Percentiles rank a stretch among this genome's conserved stretches.
Evolutionary conservation across 1,140 invertebrate genomes (phyloP).

Genomic region (Ooceraea biroi): DNA sequence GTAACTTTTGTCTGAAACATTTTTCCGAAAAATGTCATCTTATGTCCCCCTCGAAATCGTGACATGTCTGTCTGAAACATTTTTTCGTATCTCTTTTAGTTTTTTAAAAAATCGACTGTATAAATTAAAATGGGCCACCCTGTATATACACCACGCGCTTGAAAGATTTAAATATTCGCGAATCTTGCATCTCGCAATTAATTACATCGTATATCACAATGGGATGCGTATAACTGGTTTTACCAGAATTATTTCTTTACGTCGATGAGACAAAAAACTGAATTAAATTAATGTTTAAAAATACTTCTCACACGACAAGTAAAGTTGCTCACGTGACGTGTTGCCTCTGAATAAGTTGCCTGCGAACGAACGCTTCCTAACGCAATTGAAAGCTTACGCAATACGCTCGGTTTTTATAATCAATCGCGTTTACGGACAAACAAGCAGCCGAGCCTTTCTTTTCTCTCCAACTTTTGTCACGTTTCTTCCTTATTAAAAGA

Average conservation of each 20-base stretch:
- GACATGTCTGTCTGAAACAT: too few relatives aligned
- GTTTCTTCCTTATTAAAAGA: neutral
- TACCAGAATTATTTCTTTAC: too few relatives aligned
- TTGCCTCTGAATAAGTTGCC: too few relatives aligned
- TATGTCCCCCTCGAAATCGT: too few relatives aligned
- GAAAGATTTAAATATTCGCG: neutral
- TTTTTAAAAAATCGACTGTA: too few relatives aligned
- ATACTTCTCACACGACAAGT: constrained; percentile 2
- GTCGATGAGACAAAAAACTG: neutral
- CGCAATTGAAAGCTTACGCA: constrained; percentile 37
- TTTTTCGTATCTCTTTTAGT: too few relatives aligned
- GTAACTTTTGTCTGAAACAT: too few relatives aligned
- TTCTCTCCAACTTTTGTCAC: neutral
- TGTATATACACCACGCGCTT: neutral
- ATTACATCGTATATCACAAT: neutral
- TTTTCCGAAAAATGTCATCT: too few relatives aligned
- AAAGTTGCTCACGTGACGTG: neutral
- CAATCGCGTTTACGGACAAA: neutral
- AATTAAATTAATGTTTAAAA: constrained; percentile 11
- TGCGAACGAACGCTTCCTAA: constrained; percentile 15
- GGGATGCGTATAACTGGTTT: neutral
- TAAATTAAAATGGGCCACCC: too few relatives aligned
- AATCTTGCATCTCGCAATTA: neutral
- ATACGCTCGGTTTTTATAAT: constrained; percentile 21
- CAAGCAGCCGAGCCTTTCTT: too few relatives aligned